Evolutionary conservation across 1,140 invertebrate genomes (phyloP).

Genomic region (Coboldia fuscipes): DNA sequence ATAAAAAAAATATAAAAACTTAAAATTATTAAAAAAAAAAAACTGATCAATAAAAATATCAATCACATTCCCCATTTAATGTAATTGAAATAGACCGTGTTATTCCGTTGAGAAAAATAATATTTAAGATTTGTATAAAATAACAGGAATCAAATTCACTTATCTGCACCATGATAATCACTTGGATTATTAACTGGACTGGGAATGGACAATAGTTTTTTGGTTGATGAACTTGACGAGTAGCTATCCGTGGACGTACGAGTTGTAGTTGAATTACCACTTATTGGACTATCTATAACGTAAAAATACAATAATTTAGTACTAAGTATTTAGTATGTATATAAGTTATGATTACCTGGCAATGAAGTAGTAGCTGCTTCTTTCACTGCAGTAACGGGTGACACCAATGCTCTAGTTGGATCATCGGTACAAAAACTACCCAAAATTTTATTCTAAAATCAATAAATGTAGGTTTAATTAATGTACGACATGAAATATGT

Average conservation of each 20-base stretch:
- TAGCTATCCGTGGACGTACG: constrained; percentile 51
- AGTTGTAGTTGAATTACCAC: constrained; percentile 30
- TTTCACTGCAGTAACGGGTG: constrained; percentile 4
- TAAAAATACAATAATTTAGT: constrained; percentile 6
- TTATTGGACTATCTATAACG: constrained; percentile 35
- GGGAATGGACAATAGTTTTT: constrained; percentile 26
- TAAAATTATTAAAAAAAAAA: no score
- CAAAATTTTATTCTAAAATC: constrained; percentile 3
- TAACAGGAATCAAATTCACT: no score
- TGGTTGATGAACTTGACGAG: constrained; percentile 46
- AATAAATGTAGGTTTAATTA: neutral
- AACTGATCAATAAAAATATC: no score
- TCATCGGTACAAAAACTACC: constrained; percentile 14
- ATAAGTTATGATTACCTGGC: constrained; percentile 10
- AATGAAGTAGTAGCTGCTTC: constrained; percentile 13
- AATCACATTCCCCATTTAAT: no score
- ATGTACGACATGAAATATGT: neutral
- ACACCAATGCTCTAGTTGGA: constrained; percentile 14
- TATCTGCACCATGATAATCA: no score
- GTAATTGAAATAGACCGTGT: no score
- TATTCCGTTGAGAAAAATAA: no score
- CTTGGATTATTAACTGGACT: no score
- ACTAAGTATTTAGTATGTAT: constrained; percentile 1
- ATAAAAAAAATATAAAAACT: no score
- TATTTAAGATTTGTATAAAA: no score